Evolutionary conservation across 2,888 invertebrate genomes (phyloP).

Genomic region (Leucophenga maculata): DNA sequence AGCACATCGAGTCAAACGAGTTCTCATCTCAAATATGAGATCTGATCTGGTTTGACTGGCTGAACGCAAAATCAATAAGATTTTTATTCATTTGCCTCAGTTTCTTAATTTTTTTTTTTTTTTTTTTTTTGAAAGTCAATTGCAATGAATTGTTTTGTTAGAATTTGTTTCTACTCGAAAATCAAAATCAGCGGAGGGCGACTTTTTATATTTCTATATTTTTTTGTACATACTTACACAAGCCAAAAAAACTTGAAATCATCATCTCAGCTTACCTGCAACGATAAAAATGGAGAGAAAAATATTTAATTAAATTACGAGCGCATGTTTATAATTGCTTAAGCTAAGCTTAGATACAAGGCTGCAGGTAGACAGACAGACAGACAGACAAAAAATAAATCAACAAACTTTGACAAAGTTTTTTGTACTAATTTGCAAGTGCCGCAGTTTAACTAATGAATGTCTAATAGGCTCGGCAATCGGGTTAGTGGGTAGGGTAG

Average conservation of each 20-base stretch:
- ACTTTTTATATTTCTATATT: background rate
- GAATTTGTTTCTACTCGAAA: background rate
- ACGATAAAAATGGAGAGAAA: background rate
- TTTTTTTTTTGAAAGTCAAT: constrained; percentile 56
- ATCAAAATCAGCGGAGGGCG: constrained; percentile 18
- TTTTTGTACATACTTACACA: background rate
- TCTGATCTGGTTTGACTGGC: constrained; percentile 6
- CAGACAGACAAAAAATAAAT: background rate
- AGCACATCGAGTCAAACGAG: constrained; percentile 34
- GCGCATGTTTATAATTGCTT: constrained; percentile 7
- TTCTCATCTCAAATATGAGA: constrained; percentile 30
- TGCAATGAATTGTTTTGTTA: constrained; percentile 44
- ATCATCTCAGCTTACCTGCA: constrained; percentile 10
- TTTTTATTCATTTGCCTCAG: no score
- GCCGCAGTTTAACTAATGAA: constrained; percentile 1
- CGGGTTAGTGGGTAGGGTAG: no score
- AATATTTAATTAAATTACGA: constrained; percentile 5
- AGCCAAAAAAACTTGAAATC: constrained; percentile 1
- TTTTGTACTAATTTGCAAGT: constrained; percentile 6
- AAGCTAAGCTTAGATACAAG: background rate
- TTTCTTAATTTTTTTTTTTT: no score
- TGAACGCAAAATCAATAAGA: background rate
- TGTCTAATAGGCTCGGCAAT: background rate
- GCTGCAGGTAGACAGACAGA: background rate
- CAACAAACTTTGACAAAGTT: constrained; percentile 5